Evolutionary conservation across 2,888 invertebrate species (phyloP), one percentile per base, ranked within the genome.

Genomic region (Nyleta sp.): DNA sequence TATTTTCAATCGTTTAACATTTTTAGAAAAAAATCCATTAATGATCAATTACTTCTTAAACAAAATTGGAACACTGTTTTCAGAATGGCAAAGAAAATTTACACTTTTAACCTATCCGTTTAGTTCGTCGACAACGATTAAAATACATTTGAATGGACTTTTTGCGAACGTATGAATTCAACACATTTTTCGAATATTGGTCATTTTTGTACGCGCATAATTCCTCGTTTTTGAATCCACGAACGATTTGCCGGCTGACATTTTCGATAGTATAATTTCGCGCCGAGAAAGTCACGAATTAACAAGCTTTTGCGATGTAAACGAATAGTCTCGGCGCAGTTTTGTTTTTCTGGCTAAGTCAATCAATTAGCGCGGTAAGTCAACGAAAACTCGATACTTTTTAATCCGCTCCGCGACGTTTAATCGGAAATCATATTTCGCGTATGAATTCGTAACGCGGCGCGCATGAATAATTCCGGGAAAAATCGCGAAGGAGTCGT

Each of bases 391-490:
- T 11, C 35, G 35, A 35, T n/a, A 35, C 35, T 7, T 24, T 24
- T 24, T 24, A 24, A 24, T 24, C 38, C 24, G 7, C 24, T 24
- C n/a, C n/a, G n/a, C 24, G 24, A 7, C 24, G 35, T 8, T n/a
- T 28, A 28, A 24, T 15, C 48, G 13, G 22, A 44, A 71, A 60
- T 71, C 60, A 44, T 68, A 28, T 28, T 38, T 38, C 28, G 28
- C 40, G 50, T 59, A 50, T 59, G 40, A 68, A 68, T 68, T 59
- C 20, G n/a, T 48, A 59, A 68, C 22, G 18, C 31, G 11, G 13
- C 10, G 2, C n/a, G 11, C 18, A 55, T 59, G 57, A 57, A 68
- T 68, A 40, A 57, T 68, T 59, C 38, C 11, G 15, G 18, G 18
- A 40, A 59, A 68, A 48, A 35, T 55, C 7, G 11, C 24, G 11